Evolutionary conservation across 2,797 vertebrate genomes (phyloP).

Genomic region (Loris lydekkerianus): DNA sequence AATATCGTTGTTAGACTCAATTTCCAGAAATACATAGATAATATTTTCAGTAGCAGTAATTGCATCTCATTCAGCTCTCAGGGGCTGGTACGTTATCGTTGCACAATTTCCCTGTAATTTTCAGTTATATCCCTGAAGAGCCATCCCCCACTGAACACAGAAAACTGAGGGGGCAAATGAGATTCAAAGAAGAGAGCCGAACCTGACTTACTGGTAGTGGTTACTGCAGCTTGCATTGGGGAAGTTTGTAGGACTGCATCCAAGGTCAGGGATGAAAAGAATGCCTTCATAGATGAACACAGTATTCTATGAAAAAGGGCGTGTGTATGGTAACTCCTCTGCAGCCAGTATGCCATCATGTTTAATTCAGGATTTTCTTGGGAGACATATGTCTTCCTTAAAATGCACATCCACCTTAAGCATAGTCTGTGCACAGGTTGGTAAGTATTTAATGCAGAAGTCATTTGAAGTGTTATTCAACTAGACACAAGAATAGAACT

Average conservation of each 20-base stretch:
- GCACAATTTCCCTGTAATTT: conserved; percentile 55
- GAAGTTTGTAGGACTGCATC: not conserved
- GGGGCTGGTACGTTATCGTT: not conserved
- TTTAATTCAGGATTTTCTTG: conserved; percentile 37
- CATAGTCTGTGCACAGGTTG: not conserved
- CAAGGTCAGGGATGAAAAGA: conserved; percentile 10
- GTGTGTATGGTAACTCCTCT: not conserved
- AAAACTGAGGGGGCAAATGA: conserved; percentile 39
- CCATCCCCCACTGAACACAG: not conserved
- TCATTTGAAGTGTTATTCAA: not conserved
- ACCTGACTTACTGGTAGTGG: not conserved
- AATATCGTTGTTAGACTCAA: conserved; percentile 77
- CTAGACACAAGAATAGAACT: not conserved
- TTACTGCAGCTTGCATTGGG: not conserved
- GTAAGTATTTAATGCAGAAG: not conserved
- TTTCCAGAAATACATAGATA: conserved; percentile 76
- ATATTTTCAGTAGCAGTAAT: conserved; percentile 76
- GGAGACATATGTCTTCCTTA: not conserved
- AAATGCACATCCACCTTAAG: not conserved
- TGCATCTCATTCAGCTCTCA: conserved; percentile 45
- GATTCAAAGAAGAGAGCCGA: conserved; percentile 40
- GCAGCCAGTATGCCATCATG: not conserved
- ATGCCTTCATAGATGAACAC: not conserved
- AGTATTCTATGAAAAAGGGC: not conserved
- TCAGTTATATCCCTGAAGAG: conserved; percentile 58